phyloP scores from a whole-genome alignment of 2,113 vertebrate species.

The Electrona antarctica region DNA sequence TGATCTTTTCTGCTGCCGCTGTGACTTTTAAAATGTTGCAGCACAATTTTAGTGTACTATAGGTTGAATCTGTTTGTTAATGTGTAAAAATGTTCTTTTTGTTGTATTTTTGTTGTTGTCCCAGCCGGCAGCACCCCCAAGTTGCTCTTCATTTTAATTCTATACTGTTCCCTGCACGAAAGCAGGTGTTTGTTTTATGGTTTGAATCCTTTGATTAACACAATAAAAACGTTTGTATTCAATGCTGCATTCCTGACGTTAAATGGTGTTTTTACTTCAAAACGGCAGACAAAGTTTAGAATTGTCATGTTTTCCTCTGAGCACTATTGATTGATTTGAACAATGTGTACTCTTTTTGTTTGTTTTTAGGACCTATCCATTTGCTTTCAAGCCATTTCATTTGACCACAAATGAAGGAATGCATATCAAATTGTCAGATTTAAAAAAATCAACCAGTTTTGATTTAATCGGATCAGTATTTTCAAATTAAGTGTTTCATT shows the following conservation, averaged over 20 bases:
- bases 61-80: slow-evolving; percentile 7
- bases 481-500: not conserved
- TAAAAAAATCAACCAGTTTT: not conserved
- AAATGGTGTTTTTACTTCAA: slow-evolving; percentile 15
- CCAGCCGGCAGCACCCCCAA: slow-evolving; percentile 10
- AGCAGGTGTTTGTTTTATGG: not conserved
- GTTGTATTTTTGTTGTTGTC: slow-evolving; percentile 10
- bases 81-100: slow-evolving; percentile 1
- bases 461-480: not conserved
- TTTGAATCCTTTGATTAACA: slow-evolving; percentile 17
- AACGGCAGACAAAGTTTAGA: not conserved
- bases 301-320: not conserved
- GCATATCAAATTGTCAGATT: not conserved
- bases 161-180: no score
- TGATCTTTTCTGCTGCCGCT: not conserved
- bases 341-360: not conserved
- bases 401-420: not conserved
- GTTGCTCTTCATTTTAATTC: not conserved
- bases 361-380: not conserved
- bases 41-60: slow-evolving; percentile 39
- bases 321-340: slow-evolving; percentile 4
- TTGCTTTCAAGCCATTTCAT: not conserved
- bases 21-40: slow-evolving; percentile 1
- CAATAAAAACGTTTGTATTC: slow-evolving; percentile 23
- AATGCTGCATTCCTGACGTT: slow-evolving; percentile 24